phyloP scores from a whole-genome alignment of 2,113 vertebrate genomes.

The Cryptomyrus ogoouensis region DNA sequence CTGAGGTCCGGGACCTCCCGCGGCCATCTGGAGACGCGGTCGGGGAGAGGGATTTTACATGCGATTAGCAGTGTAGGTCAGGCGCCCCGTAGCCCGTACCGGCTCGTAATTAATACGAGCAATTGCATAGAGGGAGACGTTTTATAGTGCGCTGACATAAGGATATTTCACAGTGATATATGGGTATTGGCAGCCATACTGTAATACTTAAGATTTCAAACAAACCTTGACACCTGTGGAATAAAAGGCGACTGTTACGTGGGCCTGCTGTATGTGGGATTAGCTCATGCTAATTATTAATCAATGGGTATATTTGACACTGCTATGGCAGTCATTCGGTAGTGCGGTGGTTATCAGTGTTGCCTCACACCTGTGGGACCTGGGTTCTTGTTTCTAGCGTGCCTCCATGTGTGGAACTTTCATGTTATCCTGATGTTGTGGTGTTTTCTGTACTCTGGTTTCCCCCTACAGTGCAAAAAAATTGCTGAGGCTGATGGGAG shows the following conservation, averaged over 20 bases:
- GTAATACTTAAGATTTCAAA: neutral
- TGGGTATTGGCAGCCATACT: neutral
- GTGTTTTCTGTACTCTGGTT: neutral
- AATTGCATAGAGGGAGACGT: neutral
- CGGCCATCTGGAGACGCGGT: neutral
- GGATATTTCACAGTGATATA: neutral
- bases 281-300: neutral
- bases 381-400: neutral
- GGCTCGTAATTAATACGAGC: neutral
- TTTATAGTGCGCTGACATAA: neutral
- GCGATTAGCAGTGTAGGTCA: neutral
- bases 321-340: neutral
- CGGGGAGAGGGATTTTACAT: slow-evolving; percentile 1
- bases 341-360: neutral
- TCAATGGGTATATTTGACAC: neutral
- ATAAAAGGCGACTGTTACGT: neutral
- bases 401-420: neutral
- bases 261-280: neutral
- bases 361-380: neutral
- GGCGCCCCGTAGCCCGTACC: neutral
- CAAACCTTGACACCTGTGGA: neutral
- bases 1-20: neutral
- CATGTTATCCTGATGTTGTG: no score
- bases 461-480: no score
- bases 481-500: neutral